Conservation (phyloP, 1,140 invertebrate species). For the Aporrectodea caliginosa region DNA sequence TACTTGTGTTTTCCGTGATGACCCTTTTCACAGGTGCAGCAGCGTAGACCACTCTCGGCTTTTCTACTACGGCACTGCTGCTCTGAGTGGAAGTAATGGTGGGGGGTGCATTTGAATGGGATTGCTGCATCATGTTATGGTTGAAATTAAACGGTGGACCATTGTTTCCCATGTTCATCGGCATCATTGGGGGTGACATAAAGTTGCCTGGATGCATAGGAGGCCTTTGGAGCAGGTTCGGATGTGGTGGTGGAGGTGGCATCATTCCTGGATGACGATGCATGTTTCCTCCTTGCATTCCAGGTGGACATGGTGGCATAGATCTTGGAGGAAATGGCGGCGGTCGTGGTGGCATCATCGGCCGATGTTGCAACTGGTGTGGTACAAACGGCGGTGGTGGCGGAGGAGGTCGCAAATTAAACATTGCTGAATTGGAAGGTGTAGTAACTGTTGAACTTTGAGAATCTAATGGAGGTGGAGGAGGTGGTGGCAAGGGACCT, state of each 20-base stretch:
- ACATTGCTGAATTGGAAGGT: neutral
- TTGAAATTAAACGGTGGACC: too few relatives aligned
- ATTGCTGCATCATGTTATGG: neutral
- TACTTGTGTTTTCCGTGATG: neutral
- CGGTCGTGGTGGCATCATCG: neutral
- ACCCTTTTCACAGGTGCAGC: neutral
- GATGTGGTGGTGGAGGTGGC: neutral
- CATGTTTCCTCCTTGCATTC: too few relatives aligned
- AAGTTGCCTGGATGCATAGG: too few relatives aligned
- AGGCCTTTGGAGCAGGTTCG: neutral
- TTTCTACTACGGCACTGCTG: neutral
- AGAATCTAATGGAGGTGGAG: neutral
- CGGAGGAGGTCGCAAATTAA: neutral
- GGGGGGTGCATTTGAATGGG: neutral
- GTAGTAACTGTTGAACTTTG: neutral
- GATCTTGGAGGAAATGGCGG: neutral
- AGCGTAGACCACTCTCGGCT: neutral
- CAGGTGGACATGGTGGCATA: neutral
- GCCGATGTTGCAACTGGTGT: neutral
- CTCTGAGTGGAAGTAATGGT: neutral
- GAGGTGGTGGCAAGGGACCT: neutral
- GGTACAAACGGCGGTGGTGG: neutral
- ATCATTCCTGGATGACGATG: neutral
- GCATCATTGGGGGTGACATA: neutral
- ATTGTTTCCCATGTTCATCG: neutral